phyloP scores from a whole-genome alignment of 1,140 invertebrate species.

The Drosophila pectinifera region DNA sequence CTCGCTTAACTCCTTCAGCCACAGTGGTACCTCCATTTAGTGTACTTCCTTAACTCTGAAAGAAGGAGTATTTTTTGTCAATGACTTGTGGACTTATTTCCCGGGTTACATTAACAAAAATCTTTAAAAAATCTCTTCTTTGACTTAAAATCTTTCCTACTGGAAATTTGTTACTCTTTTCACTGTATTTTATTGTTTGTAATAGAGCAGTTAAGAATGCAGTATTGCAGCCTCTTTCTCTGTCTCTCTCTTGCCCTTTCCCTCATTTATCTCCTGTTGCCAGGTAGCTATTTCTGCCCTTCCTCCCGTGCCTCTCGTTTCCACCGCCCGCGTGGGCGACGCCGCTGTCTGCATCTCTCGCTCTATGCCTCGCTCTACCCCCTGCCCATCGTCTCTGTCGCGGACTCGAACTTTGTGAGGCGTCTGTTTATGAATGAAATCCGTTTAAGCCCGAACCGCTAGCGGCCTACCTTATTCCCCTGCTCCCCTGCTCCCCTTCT shows the following conservation, averaged over 20 bases:
- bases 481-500: background rate
- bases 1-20: background rate
- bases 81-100: too few species aligned
- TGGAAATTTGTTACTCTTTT: background rate
- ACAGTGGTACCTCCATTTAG: slow-evolving; percentile 11
- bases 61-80: too few species aligned
- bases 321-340: slow-evolving; percentile 27
- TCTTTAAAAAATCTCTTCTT: background rate
- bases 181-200: slow-evolving; percentile 40
- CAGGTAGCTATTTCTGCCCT: slow-evolving; percentile 35
- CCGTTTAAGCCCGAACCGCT: slow-evolving; percentile 43
- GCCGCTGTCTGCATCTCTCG: background rate
- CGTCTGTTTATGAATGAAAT: slow-evolving; percentile 63
- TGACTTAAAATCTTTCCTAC: background rate
- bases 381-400: background rate
- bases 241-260: slow-evolving; percentile 29
- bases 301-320: background rate
- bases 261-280: slow-evolving; percentile 30
- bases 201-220: slow-evolving; percentile 74
- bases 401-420: slow-evolving; percentile 55
- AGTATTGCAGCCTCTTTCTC: slow-evolving; percentile 27
- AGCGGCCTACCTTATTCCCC: slow-evolving; percentile 31
- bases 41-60: background rate
- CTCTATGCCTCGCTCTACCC: background rate
- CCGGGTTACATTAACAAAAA: too few species aligned